Percentiles rank a stretch among this genome's conserved stretches.
phyloP scores from a whole-genome alignment of 2,113 vertebrate genomes.

The Microtus richardsoni region DNA sequence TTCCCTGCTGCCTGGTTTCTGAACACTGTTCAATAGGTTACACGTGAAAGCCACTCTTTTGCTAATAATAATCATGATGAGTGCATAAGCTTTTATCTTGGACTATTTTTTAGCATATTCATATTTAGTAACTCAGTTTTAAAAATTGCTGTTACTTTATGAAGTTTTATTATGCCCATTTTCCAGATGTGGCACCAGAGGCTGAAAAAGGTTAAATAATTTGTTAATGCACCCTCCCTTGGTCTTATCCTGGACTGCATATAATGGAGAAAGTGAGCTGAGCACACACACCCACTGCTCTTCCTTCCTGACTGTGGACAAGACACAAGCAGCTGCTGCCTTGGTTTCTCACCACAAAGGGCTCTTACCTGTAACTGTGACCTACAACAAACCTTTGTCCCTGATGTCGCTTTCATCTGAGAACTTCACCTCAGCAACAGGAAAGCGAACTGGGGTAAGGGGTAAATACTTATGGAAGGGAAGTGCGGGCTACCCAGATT shows the following conservation, averaged over 20 bases:
- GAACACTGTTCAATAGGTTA: not conserved
- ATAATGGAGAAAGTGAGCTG: not conserved
- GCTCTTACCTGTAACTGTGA: not conserved
- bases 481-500: not conserved
- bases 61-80: not conserved
- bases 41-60: not conserved
- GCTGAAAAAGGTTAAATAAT: not conserved
- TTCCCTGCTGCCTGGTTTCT: not conserved
- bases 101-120: not conserved
- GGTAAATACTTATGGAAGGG: not conserved
- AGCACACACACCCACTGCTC: not conserved
- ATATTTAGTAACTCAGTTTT: not conserved
- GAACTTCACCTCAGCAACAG: not conserved
- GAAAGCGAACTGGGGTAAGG: not conserved
- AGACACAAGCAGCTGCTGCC: rapidly evolving
- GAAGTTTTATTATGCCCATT: not conserved
- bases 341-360: not conserved
- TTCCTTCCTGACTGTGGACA: not conserved
- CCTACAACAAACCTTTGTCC: not conserved
- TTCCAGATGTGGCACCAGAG: not conserved
- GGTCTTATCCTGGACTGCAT: not conserved
- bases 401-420: not conserved
- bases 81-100: not conserved
- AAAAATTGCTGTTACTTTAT: not conserved
- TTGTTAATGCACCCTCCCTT: not conserved